Evolutionary conservation across 35 echinoderm and acorn worm species (phyloP).

Genomic region (Heliocidaris erythrogramma): DNA sequence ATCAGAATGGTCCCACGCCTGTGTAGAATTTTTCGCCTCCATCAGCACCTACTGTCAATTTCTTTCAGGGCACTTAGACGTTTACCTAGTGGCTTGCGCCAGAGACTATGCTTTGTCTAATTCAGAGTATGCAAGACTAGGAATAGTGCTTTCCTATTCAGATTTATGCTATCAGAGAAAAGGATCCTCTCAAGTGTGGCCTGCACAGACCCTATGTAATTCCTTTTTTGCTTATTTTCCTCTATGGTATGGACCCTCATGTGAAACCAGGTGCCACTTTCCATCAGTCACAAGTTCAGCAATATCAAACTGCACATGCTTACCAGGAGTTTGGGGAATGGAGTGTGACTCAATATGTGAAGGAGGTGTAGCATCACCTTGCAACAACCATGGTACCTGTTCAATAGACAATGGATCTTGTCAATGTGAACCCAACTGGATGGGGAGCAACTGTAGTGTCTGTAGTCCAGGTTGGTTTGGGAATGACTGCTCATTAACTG

Average conservation of each 20-base stretch:
- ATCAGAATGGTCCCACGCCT: not conserved
- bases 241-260: slow-evolving; percentile 63
- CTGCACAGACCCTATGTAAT: slow-evolving; percentile 59
- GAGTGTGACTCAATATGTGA: slow-evolving; percentile 58
- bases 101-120: slow-evolving; percentile 69
- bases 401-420: slow-evolving; percentile 53
- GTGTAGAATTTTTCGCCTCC: not conserved
- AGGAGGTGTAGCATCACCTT: slow-evolving; percentile 62
- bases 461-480: slow-evolving; percentile 81
- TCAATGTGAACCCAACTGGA: slow-evolving; percentile 76
- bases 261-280: slow-evolving; percentile 70
- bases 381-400: slow-evolving; percentile 74
- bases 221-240: slow-evolving; percentile 71
- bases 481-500: slow-evolving; percentile 69
- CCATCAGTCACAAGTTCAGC: not conserved
- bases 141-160: slow-evolving; percentile 56
- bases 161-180: slow-evolving; percentile 59
- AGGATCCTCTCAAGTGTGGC: slow-evolving; percentile 43
- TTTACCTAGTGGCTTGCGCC: slow-evolving; percentile 63
- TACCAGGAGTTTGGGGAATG: slow-evolving; percentile 71
- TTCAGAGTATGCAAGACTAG: slow-evolving; percentile 57
- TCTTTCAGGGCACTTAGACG: slow-evolving; percentile 12
- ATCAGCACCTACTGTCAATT: slow-evolving; percentile 29
- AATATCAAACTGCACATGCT: slow-evolving; percentile 58
- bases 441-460: slow-evolving; percentile 44